phyloP scores from a whole-genome alignment of 2,888 invertebrate genomes.

The Ichneumoninae sp. region DNA sequence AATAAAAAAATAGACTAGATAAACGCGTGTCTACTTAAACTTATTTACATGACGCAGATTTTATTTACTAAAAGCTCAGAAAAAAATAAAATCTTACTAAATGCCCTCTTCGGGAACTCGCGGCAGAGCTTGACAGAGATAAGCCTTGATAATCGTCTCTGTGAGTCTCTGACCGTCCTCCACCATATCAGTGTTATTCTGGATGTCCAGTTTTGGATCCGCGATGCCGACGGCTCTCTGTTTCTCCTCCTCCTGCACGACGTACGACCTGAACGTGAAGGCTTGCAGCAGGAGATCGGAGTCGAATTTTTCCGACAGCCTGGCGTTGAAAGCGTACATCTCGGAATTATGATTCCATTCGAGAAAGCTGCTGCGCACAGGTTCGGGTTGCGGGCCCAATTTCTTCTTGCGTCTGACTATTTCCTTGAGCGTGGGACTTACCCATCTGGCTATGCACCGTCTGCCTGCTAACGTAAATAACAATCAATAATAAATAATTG shows the following conservation, averaged over 20 bases:
- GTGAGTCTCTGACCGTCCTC: slow-evolving; percentile 89
- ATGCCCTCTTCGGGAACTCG: slow-evolving; percentile 92
- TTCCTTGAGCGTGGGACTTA: slow-evolving; percentile 89
- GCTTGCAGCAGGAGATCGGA: slow-evolving; percentile 89
- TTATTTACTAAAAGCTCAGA: neutral
- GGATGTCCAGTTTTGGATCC: slow-evolving; percentile 85
- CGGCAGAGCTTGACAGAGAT: slow-evolving; percentile 89
- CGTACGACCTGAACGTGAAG: slow-evolving; percentile 92
- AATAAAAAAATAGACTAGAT: no score
- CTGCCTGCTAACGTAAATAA: slow-evolving; percentile 75
- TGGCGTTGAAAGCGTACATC: slow-evolving; percentile 93
- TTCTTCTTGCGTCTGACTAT: slow-evolving; percentile 87
- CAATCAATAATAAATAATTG: slow-evolving; percentile 29
- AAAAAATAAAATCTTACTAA: slow-evolving; percentile 81
- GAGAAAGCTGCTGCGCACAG: slow-evolving; percentile 88
- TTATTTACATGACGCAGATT: no score
- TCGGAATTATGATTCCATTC: slow-evolving; percentile 96
- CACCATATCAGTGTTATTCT: slow-evolving; percentile 89
- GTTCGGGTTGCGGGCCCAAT: slow-evolving; percentile 80
- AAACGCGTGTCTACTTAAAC: no score
- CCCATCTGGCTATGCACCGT: slow-evolving; percentile 87
- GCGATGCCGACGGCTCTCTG: slow-evolving; percentile 90
- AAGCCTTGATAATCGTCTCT: slow-evolving; percentile 88
- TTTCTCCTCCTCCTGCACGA: slow-evolving; percentile 89
- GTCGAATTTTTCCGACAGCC: slow-evolving; percentile 94